These are phyloP conservation scores for Falco concolor DNA, from an alignment of 2,797 vertebrate genomes.

Conservation along the genomic window DNA sequence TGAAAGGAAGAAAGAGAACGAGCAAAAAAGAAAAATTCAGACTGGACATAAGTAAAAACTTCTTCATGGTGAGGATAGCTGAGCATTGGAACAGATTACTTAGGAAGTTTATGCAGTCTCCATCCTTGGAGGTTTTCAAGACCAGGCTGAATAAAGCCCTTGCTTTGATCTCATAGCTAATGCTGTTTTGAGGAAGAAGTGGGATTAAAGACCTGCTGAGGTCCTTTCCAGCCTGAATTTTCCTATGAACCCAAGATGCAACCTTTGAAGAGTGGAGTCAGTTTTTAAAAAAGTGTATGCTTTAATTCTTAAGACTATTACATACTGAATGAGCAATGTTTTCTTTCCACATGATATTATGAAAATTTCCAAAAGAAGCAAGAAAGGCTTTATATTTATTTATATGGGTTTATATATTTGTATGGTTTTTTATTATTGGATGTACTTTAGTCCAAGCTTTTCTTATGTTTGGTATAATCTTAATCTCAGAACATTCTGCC, in stretches of 20 bases:
- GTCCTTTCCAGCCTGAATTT: not conserved
- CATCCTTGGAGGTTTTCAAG: not conserved
- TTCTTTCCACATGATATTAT: not conserved
- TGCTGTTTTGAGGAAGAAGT: not conserved
- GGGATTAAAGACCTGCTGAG: not conserved
- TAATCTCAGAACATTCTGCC: not conserved
- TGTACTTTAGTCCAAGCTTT: not conserved
- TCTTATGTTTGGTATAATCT: not conserved
- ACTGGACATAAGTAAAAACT: not conserved
- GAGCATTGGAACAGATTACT: not conserved
- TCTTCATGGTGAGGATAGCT: not conserved
- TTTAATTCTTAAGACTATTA: not conserved
- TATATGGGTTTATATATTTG: not conserved
- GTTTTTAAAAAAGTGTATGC: not conserved
- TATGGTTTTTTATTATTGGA: not conserved
- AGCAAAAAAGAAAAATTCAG: not conserved
- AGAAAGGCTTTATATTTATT: not conserved
- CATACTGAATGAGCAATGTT: not conserved
- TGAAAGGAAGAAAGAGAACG: not conserved
- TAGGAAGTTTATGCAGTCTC: not conserved
- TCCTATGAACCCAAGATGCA: not conserved
- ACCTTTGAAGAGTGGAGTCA: not conserved
- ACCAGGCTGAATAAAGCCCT: not conserved
- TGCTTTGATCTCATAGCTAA: not conserved
- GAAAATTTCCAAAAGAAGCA: not conserved